Evolutionary conservation across 2,797 vertebrate species (phyloP), one percentile per base, ranked within the genome.

Genomic region (Mionectes olivaceus): DNA sequence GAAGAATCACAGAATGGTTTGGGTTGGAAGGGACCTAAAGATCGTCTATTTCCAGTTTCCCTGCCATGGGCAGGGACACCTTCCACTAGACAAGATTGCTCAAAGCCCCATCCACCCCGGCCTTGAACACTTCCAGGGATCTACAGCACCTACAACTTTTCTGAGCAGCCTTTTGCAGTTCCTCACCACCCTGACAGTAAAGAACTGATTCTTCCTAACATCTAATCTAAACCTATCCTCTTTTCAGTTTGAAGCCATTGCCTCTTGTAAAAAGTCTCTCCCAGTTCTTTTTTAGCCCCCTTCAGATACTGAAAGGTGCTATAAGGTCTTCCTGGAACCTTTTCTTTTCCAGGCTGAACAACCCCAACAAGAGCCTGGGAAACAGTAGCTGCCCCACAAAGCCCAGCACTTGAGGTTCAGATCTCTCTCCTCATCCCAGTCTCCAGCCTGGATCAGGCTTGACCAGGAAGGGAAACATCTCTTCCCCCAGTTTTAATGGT

Each of bases 401-500:
- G 13, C 2, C 43, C 13, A 80, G 3, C 0, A 57, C 11, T 10
- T 12, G 27, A 81, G 25, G 28, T 57, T 27, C 39, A 21, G 27
- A n/a, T 33, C 43, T 68, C 5, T 71, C 6, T 64, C 16, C 9
- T 89, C 17, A 50, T 39, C 37, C 22, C 27, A 55, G 41, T 53
- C 47, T 84, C 68, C 37, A 74, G 43, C 70, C 11, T 32, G 12
- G 18, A 64, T 47, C 18, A 67, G 33, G 17, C 28, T 53, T 63
- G 39, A 35, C 30, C 35, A 50, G 18, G 28, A 44, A 69, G 19
- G 30, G 11, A 69, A 69, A 67, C 4, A 57, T 13, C 15, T 60
- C 43, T 27, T 59, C 19, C 16, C 21, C 7, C 0, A 17, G 5
- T 47, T 18, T 61, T 7, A 0, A 18, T 33, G n/a, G 5, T 13